phyloP scores from a whole-genome alignment of 2,888 invertebrate genomes.

The Dorcus parallelipipedus region DNA sequence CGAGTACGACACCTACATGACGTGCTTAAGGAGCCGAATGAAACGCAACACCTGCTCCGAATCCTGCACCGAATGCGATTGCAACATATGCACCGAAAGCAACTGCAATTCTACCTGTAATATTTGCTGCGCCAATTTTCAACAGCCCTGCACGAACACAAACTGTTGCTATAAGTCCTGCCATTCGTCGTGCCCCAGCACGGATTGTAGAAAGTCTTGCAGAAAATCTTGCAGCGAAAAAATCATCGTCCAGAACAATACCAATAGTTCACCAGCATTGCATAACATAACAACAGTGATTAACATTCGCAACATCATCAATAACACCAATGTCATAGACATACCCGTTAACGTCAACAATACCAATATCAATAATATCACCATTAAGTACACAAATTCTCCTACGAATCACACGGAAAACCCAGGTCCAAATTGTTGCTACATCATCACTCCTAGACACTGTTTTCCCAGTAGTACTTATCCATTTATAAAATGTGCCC shows the following conservation, averaged over 20 bases:
- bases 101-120: slow-evolving; percentile 25
- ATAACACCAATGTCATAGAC: slow-evolving; percentile 47
- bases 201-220: slow-evolving; percentile 38
- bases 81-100: slow-evolving; percentile 28
- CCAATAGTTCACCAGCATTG: neutral
- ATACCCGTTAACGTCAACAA: slow-evolving; percentile 45
- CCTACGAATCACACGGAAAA: neutral
- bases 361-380: slow-evolving; percentile 45
- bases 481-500: slow-evolving; percentile 41
- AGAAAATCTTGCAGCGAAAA: slow-evolving; percentile 25
- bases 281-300: slow-evolving; percentile 48
- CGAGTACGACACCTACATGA: slow-evolving; percentile 2
- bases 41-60: neutral
- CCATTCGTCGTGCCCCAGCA: slow-evolving; percentile 39
- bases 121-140: slow-evolving; percentile 1
- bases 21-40: neutral
- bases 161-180: slow-evolving; percentile 46
- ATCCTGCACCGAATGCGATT: slow-evolving; percentile 35
- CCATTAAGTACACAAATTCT: slow-evolving; percentile 15
- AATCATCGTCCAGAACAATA: neutral
- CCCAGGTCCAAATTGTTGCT: slow-evolving; percentile 37
- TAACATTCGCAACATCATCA: slow-evolving; percentile 45
- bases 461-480: slow-evolving; percentile 34
- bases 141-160: slow-evolving; percentile 32
- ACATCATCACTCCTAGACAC: slow-evolving; percentile 43